Evolutionary conservation across 2,888 invertebrate species (phyloP).

Genomic region (Blomia tropicalis): DNA sequence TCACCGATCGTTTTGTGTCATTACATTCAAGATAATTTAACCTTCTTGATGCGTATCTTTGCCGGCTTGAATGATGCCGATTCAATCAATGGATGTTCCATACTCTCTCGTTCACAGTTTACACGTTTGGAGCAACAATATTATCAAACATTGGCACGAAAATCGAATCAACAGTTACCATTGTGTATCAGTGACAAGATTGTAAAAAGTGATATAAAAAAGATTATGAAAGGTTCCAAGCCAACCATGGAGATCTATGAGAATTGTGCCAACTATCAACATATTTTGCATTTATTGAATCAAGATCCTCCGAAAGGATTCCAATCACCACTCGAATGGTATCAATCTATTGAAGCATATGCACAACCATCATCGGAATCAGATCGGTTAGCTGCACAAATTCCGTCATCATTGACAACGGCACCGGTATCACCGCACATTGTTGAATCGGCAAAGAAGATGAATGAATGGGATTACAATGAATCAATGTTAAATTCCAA

Average conservation of each 20-base stretch:
- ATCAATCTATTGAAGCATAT: no score
- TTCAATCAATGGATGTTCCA: neutral
- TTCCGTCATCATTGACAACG: neutral
- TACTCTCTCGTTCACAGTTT: neutral
- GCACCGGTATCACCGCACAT: neutral
- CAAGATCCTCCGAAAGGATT: no score
- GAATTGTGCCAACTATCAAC: neutral
- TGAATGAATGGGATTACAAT: neutral
- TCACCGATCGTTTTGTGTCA: neutral
- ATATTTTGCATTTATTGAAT: neutral
- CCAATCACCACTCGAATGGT: no score
- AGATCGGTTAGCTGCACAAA: no score
- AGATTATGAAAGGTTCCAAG: neutral
- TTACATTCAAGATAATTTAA: neutral
- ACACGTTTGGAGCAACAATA: neutral
- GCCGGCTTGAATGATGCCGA: neutral
- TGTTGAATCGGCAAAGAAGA: neutral
- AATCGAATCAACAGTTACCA: no score
- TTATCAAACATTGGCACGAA: neutral
- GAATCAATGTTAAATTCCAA: neutral
- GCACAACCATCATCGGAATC: no score
- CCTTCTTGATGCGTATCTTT: neutral
- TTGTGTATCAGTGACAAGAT: no score
- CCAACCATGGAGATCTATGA: neutral
- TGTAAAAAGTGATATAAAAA: no score